Base-by-base conservation (phyloP, 2,797 vertebrate species). In the Alosa sapidissima region DNA sequence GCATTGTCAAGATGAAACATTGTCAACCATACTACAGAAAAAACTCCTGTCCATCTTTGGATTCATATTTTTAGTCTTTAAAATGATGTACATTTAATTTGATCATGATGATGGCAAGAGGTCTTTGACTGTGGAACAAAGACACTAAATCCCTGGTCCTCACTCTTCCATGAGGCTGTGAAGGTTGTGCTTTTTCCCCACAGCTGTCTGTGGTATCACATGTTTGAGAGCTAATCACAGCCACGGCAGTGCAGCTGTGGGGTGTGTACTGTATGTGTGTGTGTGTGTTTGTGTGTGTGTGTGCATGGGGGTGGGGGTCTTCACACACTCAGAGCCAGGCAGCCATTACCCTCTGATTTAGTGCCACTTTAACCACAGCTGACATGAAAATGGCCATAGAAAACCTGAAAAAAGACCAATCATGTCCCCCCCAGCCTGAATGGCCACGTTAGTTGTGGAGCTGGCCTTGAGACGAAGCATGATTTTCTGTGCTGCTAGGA, bases 311-410 rank as follows among this genome's bases (percentile, higher is more conserved):
- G 82, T 84, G 86, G 89, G 85, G 85, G 87, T 89, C 88, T 88
- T 87, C 83, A 87, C 84, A 82, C 84, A 81, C 81, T 49, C 28
- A 1, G 5, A 86, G 87, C 87, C 83, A 19, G 33, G 58, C 90
- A 84, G 81, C 85, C 89, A 87, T 93, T 92, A 89, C 88, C 83
- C 81, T 82, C 87, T 92, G 92, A 92, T 93, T 92, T 89, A 93
- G 94, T 92, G 91, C 87, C 87, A 81, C 91, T 88, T 62, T 72
- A 88, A 88, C 87, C 88, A 85, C 84, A 84, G 86, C 86, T 90
- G 89, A 91, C 92, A 92, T 85, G 82, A 85, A 90, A 93, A 93
- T 19, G 72, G 72, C 72, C 41, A 45, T 45, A 21, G 24, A 28
- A 78, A 78, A 78, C 0, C 36, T 3, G 16, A 28, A 72, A 47